Evolutionary conservation across 2,888 invertebrate genomes (phyloP).

Genomic region (Phyto melanocephala): DNA sequence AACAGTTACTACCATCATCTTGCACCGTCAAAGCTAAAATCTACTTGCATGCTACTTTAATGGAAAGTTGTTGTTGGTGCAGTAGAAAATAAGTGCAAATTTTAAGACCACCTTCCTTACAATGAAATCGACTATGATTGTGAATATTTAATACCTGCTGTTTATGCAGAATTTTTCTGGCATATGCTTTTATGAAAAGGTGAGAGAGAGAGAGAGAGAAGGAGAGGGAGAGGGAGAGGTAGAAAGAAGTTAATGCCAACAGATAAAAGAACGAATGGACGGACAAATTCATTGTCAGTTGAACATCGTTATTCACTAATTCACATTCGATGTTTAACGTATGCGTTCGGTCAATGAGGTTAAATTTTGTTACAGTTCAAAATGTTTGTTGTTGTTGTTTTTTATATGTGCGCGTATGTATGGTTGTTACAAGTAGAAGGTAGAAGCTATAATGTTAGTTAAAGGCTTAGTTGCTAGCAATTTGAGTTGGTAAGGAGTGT

Average conservation of each 20-base stretch:
- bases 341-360: constrained; percentile 79
- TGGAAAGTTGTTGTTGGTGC: constrained; percentile 10
- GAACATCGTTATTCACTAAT: constrained; percentile 74
- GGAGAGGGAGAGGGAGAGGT: too few relatives aligned
- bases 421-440: too few relatives aligned
- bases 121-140: not conserved
- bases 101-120: constrained; percentile 58
- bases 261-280: not conserved
- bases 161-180: constrained; percentile 19
- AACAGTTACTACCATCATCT: constrained; percentile 44
- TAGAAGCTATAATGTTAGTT: too few relatives aligned
- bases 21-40: constrained; percentile 19
- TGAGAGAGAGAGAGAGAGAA: too few relatives aligned
- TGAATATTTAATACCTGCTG: constrained; percentile 33
- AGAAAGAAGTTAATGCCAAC: not conserved
- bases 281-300: constrained; percentile 49
- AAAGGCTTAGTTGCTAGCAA: not conserved
- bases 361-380: constrained; percentile 72
- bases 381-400: constrained; percentile 43
- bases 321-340: constrained; percentile 79
- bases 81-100: constrained; percentile 33
- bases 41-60: constrained; percentile 40
- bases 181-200: constrained; percentile 16
- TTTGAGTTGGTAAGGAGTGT: not conserved
- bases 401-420: not conserved